Percentiles rank a stretch among this genome's conserved stretches.
Conservation (phyloP, 2,888 invertebrate species). For the Cyclophora punctaria region DNA sequence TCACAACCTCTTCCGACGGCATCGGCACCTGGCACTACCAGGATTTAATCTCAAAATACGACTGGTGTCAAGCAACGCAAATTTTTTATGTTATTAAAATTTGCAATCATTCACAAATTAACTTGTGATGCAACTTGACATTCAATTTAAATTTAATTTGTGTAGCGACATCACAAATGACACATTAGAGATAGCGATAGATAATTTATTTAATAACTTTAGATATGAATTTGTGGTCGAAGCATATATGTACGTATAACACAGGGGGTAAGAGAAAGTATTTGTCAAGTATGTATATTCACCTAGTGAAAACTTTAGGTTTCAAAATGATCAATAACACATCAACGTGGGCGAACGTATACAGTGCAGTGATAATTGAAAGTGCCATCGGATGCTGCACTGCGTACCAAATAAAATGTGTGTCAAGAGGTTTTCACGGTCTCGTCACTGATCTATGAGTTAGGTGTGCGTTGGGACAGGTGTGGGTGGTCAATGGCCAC, state of each 20-base stretch:
- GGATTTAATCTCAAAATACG: conserved; percentile 52
- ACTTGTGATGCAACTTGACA: conserved; percentile 51
- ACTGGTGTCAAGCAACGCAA: conserved; percentile 31
- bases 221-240: conserved; percentile 39
- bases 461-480: conserved; percentile 25
- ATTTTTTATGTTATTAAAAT: conserved; percentile 29
- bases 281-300: conserved; percentile 30
- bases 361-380: conserved; percentile 66
- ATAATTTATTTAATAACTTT: conserved; percentile 55
- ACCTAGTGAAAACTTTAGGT: conserved; percentile 49
- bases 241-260: conserved; percentile 28
- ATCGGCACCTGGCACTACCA: conserved; percentile 63
- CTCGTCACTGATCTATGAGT: conserved; percentile 49
- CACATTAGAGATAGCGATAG: conserved; percentile 49
- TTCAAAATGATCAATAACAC: conserved; percentile 49
- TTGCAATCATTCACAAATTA: conserved; percentile 38
- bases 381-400: conserved; percentile 62
- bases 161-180: conserved; percentile 46
- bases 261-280: conserved; percentile 62
- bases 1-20: conserved; percentile 46
- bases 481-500: conserved; percentile 5
- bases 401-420: conserved; percentile 57
- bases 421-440: conserved; percentile 68
- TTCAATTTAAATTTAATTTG: conserved; percentile 46
- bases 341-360: conserved; percentile 40